A percentile compares a stretch with the other conserved stretches of the same genome.
phyloP scores from a whole-genome alignment of 2,113 vertebrate species.

The Butorides virescens region DNA sequence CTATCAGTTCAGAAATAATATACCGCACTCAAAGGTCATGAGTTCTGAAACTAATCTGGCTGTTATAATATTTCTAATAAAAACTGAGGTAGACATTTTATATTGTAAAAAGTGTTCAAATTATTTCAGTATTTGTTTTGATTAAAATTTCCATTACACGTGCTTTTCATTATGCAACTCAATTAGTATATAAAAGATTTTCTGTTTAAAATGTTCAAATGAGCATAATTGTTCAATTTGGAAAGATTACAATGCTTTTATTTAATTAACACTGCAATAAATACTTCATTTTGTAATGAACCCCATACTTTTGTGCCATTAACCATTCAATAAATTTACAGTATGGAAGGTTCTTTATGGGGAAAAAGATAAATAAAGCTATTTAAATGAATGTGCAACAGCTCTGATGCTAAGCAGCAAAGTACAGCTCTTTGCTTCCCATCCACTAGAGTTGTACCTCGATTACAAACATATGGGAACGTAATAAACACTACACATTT shows the following conservation, averaged over 20 bases:
- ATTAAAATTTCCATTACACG: constrained; percentile 84
- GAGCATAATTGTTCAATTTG: constrained; percentile 90
- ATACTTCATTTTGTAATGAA: constrained; percentile 82
- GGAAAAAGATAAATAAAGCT: constrained; percentile 79
- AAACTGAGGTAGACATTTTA: constrained; percentile 75
- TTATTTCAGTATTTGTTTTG: constrained; percentile 80
- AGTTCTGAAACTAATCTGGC: constrained; percentile 75
- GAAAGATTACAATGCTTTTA: constrained; percentile 83
- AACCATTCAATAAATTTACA: constrained; percentile 81
- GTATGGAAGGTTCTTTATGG: constrained; percentile 76
- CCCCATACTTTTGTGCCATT: constrained; percentile 79
- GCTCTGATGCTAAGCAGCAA: constrained; percentile 71
- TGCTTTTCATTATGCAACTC: constrained; percentile 82
- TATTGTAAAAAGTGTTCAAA: constrained; percentile 73
- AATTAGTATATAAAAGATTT: constrained; percentile 85
- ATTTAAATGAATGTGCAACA: constrained; percentile 68
- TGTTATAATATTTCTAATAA: constrained; percentile 75
- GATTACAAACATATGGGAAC: constrained; percentile 73
- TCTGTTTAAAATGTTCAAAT: constrained; percentile 87
- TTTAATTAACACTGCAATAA: constrained; percentile 91
- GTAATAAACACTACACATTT: constrained; percentile 70
- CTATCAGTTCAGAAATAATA: constrained; percentile 83
- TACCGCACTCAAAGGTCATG: constrained; percentile 80
- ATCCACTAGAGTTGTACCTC: constrained; percentile 68
- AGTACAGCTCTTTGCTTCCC: constrained; percentile 71